Evolutionary conservation across 2,888 invertebrate species (phyloP), one percentile per base, ranked within the genome.

Genomic region (Cephus rjabovi): DNA sequence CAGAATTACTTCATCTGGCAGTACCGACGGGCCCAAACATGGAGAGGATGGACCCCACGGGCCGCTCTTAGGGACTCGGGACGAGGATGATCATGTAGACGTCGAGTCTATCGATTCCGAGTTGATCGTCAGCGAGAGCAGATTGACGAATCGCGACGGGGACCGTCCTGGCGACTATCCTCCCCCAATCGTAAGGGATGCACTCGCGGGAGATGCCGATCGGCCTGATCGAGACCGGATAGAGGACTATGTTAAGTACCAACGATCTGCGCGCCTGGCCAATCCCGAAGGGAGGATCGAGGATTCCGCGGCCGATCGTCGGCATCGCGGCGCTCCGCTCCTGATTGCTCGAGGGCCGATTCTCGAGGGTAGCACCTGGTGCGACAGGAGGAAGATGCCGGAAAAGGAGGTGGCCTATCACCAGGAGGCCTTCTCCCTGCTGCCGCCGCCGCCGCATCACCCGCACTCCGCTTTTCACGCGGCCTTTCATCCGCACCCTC

Each of bases 361-460:
- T 40, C 40, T 40, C 40, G 40, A 74, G 74, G 74, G 74, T 34
- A 34, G 35, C 74, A 6, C 6, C 40, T 40, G 15, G 40, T 15
- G 15, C 74, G 74, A 74, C 74, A 34, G 35, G 74, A 34, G n/a
- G 69, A 93, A 93, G 86, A 91, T 94, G 89, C 94, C 94, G 80
- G 94, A 94, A 37, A 94, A 94, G 84, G 92, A 94, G 70, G 94
- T 94, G 80, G 93, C 93, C 70, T 94, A 94, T 81, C 94, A 94
- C 84, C 94, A 89, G 84, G 91, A 90, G 81, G 92, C 93, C 11
- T 92, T 93, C 76, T 92, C 92, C 15, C 89, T 92, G 69, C 82
- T 93, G 79, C 90, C 91, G 77, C 90, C 91, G 33, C 90, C 91
- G 77, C 90, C 91, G 56, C 88, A 82, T 83, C 91, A 90, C 81